Percentiles rank a stretch among this genome's conserved stretches.
phyloP scores from a whole-genome alignment of 1,140 invertebrate genomes.

The Tribolium madens region DNA sequence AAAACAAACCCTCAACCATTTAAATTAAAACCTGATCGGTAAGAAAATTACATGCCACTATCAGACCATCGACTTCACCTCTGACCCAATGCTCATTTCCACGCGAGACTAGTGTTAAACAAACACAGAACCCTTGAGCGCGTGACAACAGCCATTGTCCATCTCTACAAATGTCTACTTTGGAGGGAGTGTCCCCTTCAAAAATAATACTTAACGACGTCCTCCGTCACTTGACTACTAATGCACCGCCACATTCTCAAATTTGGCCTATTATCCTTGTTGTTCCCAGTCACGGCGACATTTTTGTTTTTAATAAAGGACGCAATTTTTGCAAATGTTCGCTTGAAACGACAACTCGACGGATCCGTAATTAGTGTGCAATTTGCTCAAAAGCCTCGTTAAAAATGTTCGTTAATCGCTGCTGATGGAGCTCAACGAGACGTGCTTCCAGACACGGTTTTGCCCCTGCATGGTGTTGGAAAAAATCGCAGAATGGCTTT shows the following conservation, averaged over 20 bases:
- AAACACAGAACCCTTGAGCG: conserved; percentile 10
- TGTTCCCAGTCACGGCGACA: conserved; percentile 11
- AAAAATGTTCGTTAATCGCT: conserved; percentile 33
- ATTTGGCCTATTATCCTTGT: conserved; percentile 36
- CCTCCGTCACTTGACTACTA: conserved; percentile 18
- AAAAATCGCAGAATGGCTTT: not conserved
- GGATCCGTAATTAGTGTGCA: conserved; percentile 31
- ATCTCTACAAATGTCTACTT: conserved; percentile 17
- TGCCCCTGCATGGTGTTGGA: not conserved
- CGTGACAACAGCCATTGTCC: conserved; percentile 47
- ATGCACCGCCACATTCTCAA: conserved; percentile 26
- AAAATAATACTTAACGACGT: conserved; percentile 16
- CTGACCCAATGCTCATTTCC: not conserved
- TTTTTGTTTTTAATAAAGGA: conserved; percentile 32
- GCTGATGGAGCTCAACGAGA: conserved; percentile 12
- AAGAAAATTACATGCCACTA: conserved; percentile 31
- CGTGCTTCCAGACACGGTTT: conserved; percentile 16
- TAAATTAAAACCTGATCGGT: conserved; percentile 17
- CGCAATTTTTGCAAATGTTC: conserved; percentile 37
- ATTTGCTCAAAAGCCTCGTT: conserved; percentile 37
- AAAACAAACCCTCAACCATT: conserved; percentile 20
- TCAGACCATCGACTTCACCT: not conserved
- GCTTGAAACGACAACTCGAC: conserved; percentile 15
- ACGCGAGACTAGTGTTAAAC: conserved; percentile 1
- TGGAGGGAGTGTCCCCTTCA: conserved; percentile 12